A percentile compares a stretch with the other conserved stretches of the same genome.
Conservation (phyloP, 92 coral and sea anemone species). For the Galaxea fascicularis region DNA sequence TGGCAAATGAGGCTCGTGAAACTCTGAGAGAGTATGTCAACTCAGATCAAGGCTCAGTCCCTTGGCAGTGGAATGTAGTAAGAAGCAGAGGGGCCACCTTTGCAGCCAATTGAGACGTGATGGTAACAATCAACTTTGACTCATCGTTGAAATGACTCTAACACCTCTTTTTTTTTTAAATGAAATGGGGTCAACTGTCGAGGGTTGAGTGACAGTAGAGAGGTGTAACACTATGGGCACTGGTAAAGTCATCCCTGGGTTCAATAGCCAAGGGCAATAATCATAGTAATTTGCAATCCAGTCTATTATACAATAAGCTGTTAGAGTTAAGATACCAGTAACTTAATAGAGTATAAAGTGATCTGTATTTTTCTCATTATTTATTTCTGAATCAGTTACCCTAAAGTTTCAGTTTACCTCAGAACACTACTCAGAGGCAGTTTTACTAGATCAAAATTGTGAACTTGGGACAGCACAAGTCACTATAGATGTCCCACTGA, state of each 20-base stretch:
- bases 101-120: not conserved
- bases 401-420: not conserved
- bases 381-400: no score
- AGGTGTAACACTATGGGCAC: not conserved
- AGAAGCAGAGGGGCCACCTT: conserved; percentile 13
- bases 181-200: not conserved
- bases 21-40: conserved; percentile 16
- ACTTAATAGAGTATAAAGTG: no score
- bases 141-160: not conserved
- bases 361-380: not conserved
- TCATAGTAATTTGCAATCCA: not conserved
- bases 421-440: not conserved
- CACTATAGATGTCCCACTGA: not conserved
- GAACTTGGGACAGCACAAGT: not conserved
- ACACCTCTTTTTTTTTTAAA: not conserved
- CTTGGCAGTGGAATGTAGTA: conserved; percentile 30
- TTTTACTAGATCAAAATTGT: not conserved
- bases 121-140: not conserved
- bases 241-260: not conserved
- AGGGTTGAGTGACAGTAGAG: not conserved
- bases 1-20: conserved; percentile 26
- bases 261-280: no score
- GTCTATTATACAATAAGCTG: not conserved
- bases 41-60: conserved; percentile 23
- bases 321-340: not conserved